These are phyloP conservation scores for Solea senegalensis DNA, from an alignment of 2,113 vertebrate species.

Conservation along the genomic window DNA sequence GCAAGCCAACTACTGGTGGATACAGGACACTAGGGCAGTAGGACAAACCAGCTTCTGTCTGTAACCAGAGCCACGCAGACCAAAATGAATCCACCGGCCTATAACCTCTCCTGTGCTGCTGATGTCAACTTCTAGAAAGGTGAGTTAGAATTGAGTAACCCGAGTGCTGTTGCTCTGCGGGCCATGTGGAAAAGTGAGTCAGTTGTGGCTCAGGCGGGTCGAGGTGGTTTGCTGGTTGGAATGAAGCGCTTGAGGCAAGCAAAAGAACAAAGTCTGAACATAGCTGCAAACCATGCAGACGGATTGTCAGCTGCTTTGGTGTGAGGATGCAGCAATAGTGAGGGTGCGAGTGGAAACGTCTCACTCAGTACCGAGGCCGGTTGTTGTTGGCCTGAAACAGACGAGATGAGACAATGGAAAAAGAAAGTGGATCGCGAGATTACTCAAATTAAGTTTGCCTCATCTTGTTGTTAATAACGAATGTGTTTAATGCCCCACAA, in stretches of 20 bases:
- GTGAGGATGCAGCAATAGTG: constrained; percentile 28
- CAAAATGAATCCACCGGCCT: constrained; percentile 31
- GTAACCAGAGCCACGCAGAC: constrained; percentile 59
- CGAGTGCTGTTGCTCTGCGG: constrained; percentile 18
- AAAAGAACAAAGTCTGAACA: constrained; percentile 3
- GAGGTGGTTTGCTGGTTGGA: constrained; percentile 28
- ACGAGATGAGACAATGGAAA: constrained; percentile 49
- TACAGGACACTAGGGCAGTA: constrained; percentile 61
- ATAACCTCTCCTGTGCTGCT: constrained; percentile 43
- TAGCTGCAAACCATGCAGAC: constrained; percentile 4
- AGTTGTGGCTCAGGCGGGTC: constrained; percentile 25
- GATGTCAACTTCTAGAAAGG: constrained; percentile 56
- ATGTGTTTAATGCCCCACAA: constrained; percentile 52
- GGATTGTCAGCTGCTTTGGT: constrained; percentile 38
- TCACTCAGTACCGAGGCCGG: constrained; percentile 1
- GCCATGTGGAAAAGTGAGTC: constrained; percentile 39
- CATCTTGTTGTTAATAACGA: constrained; percentile 66
- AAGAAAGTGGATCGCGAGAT: constrained; percentile 46
- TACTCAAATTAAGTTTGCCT: constrained; percentile 61
- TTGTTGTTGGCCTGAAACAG: constrained; percentile 26
- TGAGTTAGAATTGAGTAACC: constrained; percentile 48
- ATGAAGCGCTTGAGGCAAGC: constrained; percentile 1
- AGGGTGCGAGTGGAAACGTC: neutral
- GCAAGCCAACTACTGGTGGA: constrained; percentile 16
- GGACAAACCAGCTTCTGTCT: constrained; percentile 48